Percentiles rank a stretch among this genome's conserved stretches.
Evolutionary conservation across 23 tunicate species (phyloP).

Genomic region (Aplidium turbinatum): DNA sequence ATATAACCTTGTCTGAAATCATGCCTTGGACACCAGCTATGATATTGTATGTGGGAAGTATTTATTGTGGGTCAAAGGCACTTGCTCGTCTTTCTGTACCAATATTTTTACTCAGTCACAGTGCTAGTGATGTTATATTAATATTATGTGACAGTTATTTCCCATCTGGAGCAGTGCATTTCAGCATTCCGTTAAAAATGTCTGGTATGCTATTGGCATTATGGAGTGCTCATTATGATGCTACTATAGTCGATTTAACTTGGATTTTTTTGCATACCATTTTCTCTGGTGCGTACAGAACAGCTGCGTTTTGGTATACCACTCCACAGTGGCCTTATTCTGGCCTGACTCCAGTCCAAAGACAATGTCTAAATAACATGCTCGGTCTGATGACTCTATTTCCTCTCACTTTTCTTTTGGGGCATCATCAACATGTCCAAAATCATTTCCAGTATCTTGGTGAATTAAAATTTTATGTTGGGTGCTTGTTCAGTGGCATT

Average conservation of each 20-base stretch:
- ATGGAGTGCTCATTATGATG: constrained; percentile 35
- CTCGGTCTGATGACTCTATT: constrained; percentile 42
- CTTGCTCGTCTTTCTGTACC: constrained; percentile 67
- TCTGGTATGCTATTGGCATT: constrained; percentile 53
- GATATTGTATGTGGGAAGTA: constrained; percentile 71
- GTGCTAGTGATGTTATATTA: constrained; percentile 75
- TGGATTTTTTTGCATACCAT: constrained; percentile 64
- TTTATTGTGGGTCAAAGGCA: constrained; percentile 80
- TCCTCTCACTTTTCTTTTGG: constrained; percentile 56
- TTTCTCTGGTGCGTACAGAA: constrained; percentile 74
- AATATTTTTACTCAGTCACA: constrained; percentile 64
- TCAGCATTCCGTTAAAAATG: constrained; percentile 72
- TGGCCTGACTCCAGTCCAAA: constrained; percentile 44
- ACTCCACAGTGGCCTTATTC: constrained; percentile 89
- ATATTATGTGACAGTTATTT: constrained; percentile 63
- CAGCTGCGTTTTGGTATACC: constrained; percentile 75
- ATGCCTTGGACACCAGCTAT: constrained; percentile 83
- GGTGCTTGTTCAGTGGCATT: constrained; percentile 73
- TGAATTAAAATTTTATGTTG: constrained; percentile 58
- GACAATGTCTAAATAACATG: constrained; percentile 74
- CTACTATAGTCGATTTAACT: constrained; percentile 19
- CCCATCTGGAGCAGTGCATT: constrained; percentile 56
- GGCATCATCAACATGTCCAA: constrained; percentile 62
- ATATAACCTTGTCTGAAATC: constrained; percentile 54
- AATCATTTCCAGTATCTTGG: constrained; percentile 61